These are phyloP conservation scores for Psilopsiagon aurifrons DNA, from an alignment of 2,113 vertebrate species.

Conservation along the genomic window DNA sequence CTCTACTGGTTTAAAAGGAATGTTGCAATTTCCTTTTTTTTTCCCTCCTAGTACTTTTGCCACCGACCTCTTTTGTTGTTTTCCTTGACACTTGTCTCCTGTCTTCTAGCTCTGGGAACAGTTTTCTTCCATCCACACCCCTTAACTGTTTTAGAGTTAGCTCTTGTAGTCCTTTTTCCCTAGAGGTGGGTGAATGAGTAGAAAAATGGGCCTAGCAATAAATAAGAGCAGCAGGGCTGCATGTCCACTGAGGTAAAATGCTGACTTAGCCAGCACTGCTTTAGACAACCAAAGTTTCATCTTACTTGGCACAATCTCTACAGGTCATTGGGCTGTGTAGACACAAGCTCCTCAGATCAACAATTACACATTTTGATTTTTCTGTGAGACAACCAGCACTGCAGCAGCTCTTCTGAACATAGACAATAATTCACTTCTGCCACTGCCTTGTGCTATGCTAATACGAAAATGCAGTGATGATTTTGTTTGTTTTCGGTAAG, in stretches of 20 bases:
- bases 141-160: not conserved
- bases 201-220: not conserved
- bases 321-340: not conserved
- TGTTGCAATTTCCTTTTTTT: not conserved
- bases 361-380: not conserved
- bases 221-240: not conserved
- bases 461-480: constrained; percentile 3
- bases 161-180: not conserved
- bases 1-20: not conserved
- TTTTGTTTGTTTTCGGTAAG: not conserved
- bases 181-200: not conserved
- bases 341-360: not conserved
- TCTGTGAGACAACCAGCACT: not conserved
- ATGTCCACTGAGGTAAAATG: not conserved
- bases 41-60: not conserved
- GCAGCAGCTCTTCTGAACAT: fast-evolving
- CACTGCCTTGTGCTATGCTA: not conserved
- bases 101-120: not conserved
- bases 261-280: not conserved
- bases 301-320: not conserved
- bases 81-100: not conserved
- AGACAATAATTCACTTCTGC: not conserved
- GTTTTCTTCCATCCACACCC: not conserved
- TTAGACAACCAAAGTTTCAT: not conserved
- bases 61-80: not conserved